phyloP scores from a whole-genome alignment of 1,140 invertebrate genomes.

The Wasmannia auropunctata region DNA sequence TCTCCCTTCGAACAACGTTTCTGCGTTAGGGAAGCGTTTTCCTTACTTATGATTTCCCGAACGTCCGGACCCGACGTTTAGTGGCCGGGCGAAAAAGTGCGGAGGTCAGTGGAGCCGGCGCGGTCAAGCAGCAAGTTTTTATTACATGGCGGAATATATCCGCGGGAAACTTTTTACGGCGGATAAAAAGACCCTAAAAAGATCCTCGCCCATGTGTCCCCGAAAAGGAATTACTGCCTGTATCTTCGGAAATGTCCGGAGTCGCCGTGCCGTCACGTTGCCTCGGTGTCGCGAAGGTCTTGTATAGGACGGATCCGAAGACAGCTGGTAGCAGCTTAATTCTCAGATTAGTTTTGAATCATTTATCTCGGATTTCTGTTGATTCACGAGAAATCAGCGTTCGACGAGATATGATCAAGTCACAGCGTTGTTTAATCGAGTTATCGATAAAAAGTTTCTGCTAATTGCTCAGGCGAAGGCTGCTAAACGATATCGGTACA shows the following conservation, averaged over 20 bases:
- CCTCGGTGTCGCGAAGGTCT: background rate
- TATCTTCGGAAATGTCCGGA: conserved; percentile 25
- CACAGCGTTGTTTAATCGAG: background rate
- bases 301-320: background rate
- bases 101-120: conserved; percentile 49
- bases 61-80: conserved; percentile 43
- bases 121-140: conserved; percentile 58
- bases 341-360: background rate
- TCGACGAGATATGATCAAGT: background rate
- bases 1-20: conserved; percentile 13
- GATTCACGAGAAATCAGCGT: background rate
- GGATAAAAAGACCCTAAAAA: conserved; percentile 55
- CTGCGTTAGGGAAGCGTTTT: conserved; percentile 40
- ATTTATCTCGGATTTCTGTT: background rate
- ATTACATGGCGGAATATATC: conserved; percentile 53
- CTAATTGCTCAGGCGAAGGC: background rate
- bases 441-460: background rate
- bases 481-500: background rate
- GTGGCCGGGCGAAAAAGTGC: conserved; percentile 45
- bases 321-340: background rate
- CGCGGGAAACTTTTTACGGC: conserved; percentile 56
- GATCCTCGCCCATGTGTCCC: conserved; percentile 22
- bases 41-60: conserved; percentile 50
- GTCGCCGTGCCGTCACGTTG: background rate
- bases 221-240: conserved; percentile 23